Evolutionary conservation across 1,140 invertebrate genomes (phyloP).

Genomic region (Drosophila tani): DNA sequence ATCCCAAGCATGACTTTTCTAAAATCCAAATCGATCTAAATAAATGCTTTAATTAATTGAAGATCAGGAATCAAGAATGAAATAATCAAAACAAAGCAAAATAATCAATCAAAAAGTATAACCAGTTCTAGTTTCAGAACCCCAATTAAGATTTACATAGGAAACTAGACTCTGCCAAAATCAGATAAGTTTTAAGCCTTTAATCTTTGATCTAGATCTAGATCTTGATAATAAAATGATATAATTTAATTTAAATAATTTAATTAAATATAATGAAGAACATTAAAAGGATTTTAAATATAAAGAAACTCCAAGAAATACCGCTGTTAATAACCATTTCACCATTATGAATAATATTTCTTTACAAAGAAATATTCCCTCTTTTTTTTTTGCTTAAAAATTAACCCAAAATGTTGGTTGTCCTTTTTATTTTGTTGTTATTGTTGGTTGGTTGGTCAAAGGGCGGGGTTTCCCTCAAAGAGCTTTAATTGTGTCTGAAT

Average conservation of each 20-base stretch:
- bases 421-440: slow-evolving; percentile 28
- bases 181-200: not conserved
- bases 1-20: not conserved
- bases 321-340: not conserved
- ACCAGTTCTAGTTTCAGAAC: slow-evolving; percentile 18
- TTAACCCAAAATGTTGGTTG: slow-evolving; percentile 39
- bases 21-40: not conserved
- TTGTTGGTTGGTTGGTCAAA: slow-evolving; percentile 7
- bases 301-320: not conserved
- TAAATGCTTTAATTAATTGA: not conserved
- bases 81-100: slow-evolving; percentile 33
- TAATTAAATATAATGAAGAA: not conserved
- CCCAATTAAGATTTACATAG: slow-evolving; percentile 18
- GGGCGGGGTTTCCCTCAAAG: slow-evolving; percentile 52
- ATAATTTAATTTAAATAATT: not conserved
- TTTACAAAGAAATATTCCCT: slow-evolving; percentile 1
- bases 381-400: slow-evolving; percentile 6
- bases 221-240: not conserved
- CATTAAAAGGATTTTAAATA: not conserved
- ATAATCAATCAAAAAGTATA: slow-evolving; percentile 20
- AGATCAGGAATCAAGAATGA: slow-evolving; percentile 11
- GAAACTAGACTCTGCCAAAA: not conserved
- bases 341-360: slow-evolving; percentile 7
- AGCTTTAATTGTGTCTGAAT: slow-evolving; percentile 49
- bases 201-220: not conserved